A percentile compares a stretch with the other conserved stretches of the same genome.
Evolutionary conservation across 2,888 invertebrate genomes (phyloP).

Genomic region (Cantharis rustica): DNA sequence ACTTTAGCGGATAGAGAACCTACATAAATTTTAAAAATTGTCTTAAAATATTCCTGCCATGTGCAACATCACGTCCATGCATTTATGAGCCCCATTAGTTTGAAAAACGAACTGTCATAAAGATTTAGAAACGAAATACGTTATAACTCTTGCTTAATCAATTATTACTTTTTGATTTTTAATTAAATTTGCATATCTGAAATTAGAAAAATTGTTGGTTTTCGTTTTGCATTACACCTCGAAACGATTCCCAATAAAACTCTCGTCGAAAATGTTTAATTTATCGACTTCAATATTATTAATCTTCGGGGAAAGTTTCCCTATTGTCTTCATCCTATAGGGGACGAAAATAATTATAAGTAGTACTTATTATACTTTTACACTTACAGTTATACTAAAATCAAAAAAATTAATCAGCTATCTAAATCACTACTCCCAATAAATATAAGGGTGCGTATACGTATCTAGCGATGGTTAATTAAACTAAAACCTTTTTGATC

Average conservation of each 20-base stretch:
- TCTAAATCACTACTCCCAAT: not conserved
- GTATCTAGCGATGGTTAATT: constrained; percentile 19
- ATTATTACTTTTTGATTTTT: not conserved
- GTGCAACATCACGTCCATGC: not conserved
- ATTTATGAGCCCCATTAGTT: not conserved
- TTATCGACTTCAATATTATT: not conserved
- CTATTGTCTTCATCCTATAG: not conserved
- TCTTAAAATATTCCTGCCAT: not conserved
- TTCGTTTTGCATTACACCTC: not conserved
- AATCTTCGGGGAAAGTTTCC: not conserved
- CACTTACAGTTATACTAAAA: not conserved
- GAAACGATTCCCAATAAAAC: not conserved
- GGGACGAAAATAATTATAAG: not conserved
- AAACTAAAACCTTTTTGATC: constrained; percentile 25
- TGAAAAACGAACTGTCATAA: not conserved
- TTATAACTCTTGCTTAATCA: not conserved
- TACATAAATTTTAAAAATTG: not conserved
- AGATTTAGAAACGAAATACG: not conserved
- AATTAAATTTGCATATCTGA: not conserved
- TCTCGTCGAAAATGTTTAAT: not conserved
- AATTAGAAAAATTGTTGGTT: not conserved
- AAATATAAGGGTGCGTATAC: constrained; percentile 14
- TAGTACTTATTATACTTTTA: not conserved
- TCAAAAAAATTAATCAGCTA: constrained; percentile 21
- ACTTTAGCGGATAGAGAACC: not conserved